A percentile compares a stretch with the other conserved stretches of the same genome.
Evolutionary conservation across 2,113 vertebrate genomes (phyloP).

Genomic region (Oncorhynchus masou): DNA sequence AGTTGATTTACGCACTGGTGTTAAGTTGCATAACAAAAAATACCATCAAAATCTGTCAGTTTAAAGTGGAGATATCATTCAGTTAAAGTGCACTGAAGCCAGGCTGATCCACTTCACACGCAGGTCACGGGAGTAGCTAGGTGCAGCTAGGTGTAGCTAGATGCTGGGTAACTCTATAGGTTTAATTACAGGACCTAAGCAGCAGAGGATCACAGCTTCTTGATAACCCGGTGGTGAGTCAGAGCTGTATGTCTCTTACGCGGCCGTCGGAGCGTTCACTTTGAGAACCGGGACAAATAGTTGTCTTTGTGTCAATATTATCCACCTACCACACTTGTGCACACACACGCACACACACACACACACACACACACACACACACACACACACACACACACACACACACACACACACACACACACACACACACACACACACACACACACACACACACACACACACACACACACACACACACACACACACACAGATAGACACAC

Average conservation of each 20-base stretch:
- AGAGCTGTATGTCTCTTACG: slow-evolving; percentile 37
- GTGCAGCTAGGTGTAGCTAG: slow-evolving; percentile 11
- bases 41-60: no score
- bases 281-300: slow-evolving; percentile 34
- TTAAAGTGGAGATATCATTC: no score
- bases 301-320: slow-evolving; percentile 38
- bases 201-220: slow-evolving; percentile 53
- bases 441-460: neutral
- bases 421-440: neutral
- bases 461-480: no score
- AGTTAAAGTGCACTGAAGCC: no score
- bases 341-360: neutral
- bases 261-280: slow-evolving; percentile 23
- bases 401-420: no score
- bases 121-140: no score
- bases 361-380: neutral
- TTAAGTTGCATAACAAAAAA: no score
- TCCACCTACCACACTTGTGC: neutral
- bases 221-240: slow-evolving; percentile 62
- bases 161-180: slow-evolving; percentile 65
- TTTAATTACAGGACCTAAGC: slow-evolving; percentile 65
- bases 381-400: neutral
- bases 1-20: no score
- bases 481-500: no score
- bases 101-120: no score